Evolutionary conservation across 2,888 invertebrate species (phyloP).

Genomic region (Sceliomorpha sp.): DNA sequence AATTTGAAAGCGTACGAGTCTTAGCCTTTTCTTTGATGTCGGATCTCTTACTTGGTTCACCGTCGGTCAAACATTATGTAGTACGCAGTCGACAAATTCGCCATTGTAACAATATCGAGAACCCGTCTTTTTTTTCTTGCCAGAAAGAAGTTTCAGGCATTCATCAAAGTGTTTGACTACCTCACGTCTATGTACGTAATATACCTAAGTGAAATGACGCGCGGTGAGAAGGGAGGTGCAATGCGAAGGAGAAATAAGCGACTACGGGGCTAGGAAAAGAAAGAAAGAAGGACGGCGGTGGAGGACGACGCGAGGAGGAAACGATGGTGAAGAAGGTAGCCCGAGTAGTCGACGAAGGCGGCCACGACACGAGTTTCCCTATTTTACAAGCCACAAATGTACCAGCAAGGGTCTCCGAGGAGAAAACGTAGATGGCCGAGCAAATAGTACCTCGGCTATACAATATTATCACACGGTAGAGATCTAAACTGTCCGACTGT

Average conservation of each 20-base stretch:
- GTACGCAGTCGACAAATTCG: constrained; percentile 48
- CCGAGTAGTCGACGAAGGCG: constrained; percentile 33
- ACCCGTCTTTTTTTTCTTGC: constrained; percentile 21
- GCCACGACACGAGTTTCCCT: constrained; percentile 19
- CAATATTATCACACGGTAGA: constrained; percentile 53
- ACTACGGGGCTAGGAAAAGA: constrained; percentile 10
- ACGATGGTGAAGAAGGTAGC: constrained; percentile 10
- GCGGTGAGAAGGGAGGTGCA: constrained; percentile 12
- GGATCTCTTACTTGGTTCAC: constrained; percentile 12
- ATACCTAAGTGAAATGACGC: constrained; percentile 57
- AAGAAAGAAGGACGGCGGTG: constrained; percentile 9
- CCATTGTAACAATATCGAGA: constrained; percentile 55
- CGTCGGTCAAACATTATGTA: constrained; percentile 43
- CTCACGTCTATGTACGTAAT: constrained; percentile 54
- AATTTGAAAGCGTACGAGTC: constrained; percentile 46
- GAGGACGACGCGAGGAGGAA: constrained; percentile 4
- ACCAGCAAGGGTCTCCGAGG: constrained; percentile 13
- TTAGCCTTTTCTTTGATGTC: constrained; percentile 45
- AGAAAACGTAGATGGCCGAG: constrained; percentile 14
- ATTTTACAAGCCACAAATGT: constrained; percentile 22
- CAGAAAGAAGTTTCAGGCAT: constrained; percentile 42
- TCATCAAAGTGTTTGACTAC: constrained; percentile 54
- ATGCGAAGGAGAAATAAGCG: constrained; percentile 4
- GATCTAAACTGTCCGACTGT: constrained; percentile 54
- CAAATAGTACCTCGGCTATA: constrained; percentile 44